Evolutionary conservation across 2,888 invertebrate species (phyloP), one percentile per base, ranked within the genome.

Genomic region (Crepidodera aurea): DNA sequence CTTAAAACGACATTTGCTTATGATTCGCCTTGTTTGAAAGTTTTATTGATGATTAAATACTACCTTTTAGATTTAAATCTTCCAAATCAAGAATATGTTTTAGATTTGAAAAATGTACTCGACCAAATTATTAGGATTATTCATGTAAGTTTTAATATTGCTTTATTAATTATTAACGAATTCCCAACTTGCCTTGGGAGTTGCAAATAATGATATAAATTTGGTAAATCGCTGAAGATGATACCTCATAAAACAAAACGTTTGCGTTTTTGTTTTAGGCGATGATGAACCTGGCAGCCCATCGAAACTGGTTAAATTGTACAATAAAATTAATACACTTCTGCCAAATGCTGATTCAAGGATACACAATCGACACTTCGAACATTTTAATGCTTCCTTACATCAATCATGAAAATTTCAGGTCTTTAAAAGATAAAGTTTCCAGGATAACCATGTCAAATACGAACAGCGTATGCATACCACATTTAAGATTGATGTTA

Each of bases 71-170:
- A 92, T 40, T 78, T 92, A 4, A 83, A 85, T 25, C 81, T 99
- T 56, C 97, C 98, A 0, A 92, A 92, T 75, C 88, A 96, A 0
- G 99, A 99, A 83, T 99, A 98, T 79, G 83, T 90, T 57, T 98
- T 98, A 0, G 99, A 99, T 82, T 89, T 95, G 32, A 98, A 99
- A 82, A 95, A 96, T 10, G 96, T 98, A 0, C 84, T 99, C 51
- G 99, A 99, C 82, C 98, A 99, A 81, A 89, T 96, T 13, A 91
- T 98, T 40, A 88, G 99, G 76, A 94, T 99, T 66, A 82, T 98
- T 69, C 97, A 97, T 85, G 93, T 92, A 80, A 74, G 73, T 67
- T 34, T 4, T 13, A n/a, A n/a, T n/a, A n/a, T n/a, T n/a, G 18
- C 34, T 12, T 18, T 53, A 10, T 40, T 50, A 29, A 22, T 51